Percentiles rank a stretch among this genome's conserved stretches.
phyloP scores from a whole-genome alignment of 2,113 vertebrate species.

The Halichoeres trimaculatus region DNA sequence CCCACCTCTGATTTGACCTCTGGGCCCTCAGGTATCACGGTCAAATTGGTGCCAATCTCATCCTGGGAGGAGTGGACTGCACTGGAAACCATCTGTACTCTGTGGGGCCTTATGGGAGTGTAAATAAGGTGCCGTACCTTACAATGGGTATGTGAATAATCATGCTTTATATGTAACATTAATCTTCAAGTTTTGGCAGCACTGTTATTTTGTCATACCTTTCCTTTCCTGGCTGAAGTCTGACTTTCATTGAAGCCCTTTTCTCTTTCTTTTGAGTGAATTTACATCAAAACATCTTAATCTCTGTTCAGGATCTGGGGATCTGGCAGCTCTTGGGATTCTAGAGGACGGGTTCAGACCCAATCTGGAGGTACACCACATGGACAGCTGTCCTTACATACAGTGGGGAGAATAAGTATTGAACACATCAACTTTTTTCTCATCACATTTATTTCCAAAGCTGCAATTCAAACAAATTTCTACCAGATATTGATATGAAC shows the following conservation, averaged over 20 bases:
- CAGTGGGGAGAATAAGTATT: too few relatives aligned
- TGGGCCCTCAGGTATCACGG: conserved; percentile 82
- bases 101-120: conserved; percentile 85
- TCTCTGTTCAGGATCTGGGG: conserved; percentile 84
- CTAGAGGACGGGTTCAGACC: conserved; percentile 87
- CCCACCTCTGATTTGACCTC: background rate
- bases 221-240: background rate
- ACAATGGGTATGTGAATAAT: conserved; percentile 82
- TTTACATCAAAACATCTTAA: too few relatives aligned
- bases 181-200: rapidly evolving
- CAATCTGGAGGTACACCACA: conserved; percentile 80
- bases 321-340: conserved; percentile 85
- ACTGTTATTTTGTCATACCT: background rate
- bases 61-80: conserved; percentile 87
- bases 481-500: too few relatives aligned
- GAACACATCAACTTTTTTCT: too few relatives aligned
- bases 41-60: conserved; percentile 84
- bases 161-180: background rate
- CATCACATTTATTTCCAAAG: too few relatives aligned
- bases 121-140: conserved; percentile 79
- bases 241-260: too few relatives aligned
- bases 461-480: too few relatives aligned
- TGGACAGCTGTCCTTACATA: background rate
- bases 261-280: too few relatives aligned
- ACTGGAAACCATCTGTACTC: conserved; percentile 84